phyloP scores from a whole-genome alignment of 2,888 invertebrate genomes.

The Hermodice carunculata region DNA sequence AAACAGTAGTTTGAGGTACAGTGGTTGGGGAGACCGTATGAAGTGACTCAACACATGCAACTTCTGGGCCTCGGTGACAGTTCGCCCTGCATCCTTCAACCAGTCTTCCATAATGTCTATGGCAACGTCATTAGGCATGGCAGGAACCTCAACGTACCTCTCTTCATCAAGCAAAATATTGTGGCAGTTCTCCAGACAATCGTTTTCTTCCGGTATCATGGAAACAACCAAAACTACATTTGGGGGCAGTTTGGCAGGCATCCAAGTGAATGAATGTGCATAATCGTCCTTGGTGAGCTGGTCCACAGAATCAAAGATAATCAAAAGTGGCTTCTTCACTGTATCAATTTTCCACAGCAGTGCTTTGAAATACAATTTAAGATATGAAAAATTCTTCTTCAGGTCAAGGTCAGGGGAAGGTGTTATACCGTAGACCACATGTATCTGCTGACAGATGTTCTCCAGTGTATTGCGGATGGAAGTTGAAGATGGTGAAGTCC shows the following conservation, averaged over 20 bases:
- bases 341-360: constrained; percentile 50
- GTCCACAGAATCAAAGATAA: constrained; percentile 58
- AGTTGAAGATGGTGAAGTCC: constrained; percentile 49
- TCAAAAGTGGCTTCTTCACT: constrained; percentile 43
- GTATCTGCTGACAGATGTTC: constrained; percentile 51
- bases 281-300: constrained; percentile 49
- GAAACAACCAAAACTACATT: constrained; percentile 52
- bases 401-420: constrained; percentile 45
- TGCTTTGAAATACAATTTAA: constrained; percentile 48
- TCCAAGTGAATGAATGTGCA: constrained; percentile 52
- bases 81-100: constrained; percentile 33
- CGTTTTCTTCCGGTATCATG: constrained; percentile 41
- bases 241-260: constrained; percentile 49
- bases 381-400: constrained; percentile 46
- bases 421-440: constrained; percentile 40
- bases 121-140: constrained; percentile 38
- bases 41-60: constrained; percentile 45
- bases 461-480: constrained; percentile 45
- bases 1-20: constrained; percentile 52
- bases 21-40: constrained; percentile 44
- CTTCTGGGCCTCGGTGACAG: constrained; percentile 48
- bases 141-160: constrained; percentile 45
- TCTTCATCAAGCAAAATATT: constrained; percentile 32
- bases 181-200: constrained; percentile 42
- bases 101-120: constrained; percentile 39